These are phyloP conservation scores for Benitochromis conjunctus DNA, from an alignment of 2,113 vertebrate genomes.

Conservation along the genomic window DNA sequence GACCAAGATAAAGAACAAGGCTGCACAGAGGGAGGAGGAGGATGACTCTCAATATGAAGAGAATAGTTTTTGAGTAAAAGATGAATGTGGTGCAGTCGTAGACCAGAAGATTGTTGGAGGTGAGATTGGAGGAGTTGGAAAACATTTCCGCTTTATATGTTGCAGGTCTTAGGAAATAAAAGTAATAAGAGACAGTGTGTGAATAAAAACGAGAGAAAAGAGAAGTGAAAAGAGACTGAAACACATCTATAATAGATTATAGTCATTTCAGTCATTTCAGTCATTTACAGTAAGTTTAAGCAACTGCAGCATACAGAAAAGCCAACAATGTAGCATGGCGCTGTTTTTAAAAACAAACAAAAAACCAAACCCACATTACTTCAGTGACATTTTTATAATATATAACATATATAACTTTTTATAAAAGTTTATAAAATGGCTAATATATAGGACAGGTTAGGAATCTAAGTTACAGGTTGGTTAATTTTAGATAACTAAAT, in stretches of 20 bases:
- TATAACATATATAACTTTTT: too few relatives aligned
- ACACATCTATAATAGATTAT: not conserved
- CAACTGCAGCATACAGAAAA: not conserved
- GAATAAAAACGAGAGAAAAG: not conserved
- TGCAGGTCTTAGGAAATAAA: not conserved
- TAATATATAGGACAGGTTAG: too few relatives aligned
- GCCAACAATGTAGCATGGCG: not conserved
- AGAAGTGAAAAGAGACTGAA: not conserved
- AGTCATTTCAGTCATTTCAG: too few relatives aligned
- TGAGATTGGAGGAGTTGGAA: not conserved
- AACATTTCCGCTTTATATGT: not conserved
- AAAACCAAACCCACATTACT: not conserved
- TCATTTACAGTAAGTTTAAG: not conserved
- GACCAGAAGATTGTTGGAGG: not conserved
- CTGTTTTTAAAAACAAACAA: not conserved
- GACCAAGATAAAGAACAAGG: not conserved
- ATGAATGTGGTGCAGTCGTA: not conserved
- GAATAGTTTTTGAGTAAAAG: rapidly evolving
- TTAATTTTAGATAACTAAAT: too few relatives aligned
- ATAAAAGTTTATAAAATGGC: too few relatives aligned
- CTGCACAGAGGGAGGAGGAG: not conserved
- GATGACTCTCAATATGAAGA: not conserved
- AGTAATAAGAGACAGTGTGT: not conserved
- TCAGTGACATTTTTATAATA: too few relatives aligned
- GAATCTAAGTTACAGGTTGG: too few relatives aligned